These are phyloP conservation scores for Esox lucius DNA, from an alignment of 2,797 vertebrate species.

Conservation along the genomic window DNA sequence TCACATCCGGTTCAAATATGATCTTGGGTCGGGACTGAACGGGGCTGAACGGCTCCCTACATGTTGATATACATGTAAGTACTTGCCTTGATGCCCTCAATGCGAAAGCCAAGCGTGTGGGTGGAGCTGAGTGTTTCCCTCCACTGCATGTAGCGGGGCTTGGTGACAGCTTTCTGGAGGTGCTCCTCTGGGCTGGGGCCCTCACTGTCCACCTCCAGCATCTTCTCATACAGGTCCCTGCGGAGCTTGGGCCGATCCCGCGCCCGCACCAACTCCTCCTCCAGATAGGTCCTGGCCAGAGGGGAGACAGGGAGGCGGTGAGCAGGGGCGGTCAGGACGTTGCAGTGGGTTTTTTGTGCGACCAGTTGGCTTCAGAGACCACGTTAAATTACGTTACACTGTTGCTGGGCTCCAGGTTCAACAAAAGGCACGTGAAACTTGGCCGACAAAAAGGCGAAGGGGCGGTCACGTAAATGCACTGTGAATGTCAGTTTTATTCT, in stretches of 20 bases:
- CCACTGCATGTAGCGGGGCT: conserved; percentile 99
- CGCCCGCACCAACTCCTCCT: conserved; percentile 93
- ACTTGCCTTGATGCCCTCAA: conserved; percentile 94
- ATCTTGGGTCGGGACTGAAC: too few species aligned
- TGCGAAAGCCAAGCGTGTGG: conserved; percentile 93
- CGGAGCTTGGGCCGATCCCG: conserved; percentile 90
- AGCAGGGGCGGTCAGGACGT: background rate
- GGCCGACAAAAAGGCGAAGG: background rate
- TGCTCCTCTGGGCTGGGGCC: conserved; percentile 90
- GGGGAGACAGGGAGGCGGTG: background rate
- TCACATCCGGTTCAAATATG: background rate
- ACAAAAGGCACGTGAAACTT: background rate
- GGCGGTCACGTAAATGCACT: background rate
- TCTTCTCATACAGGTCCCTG: conserved; percentile 96
- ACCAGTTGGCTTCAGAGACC: background rate
- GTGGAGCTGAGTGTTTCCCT: conserved; percentile 96
- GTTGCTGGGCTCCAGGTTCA: background rate
- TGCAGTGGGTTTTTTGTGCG: background rate
- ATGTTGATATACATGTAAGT: background rate
- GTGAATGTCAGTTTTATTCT: conserved; percentile 70
- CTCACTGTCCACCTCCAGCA: conserved; percentile 90
- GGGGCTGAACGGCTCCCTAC: background rate
- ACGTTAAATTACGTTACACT: background rate
- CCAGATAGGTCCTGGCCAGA: conserved; percentile 88
- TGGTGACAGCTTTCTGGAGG: conserved; percentile 85